Evolutionary conservation across 2,888 invertebrate genomes (phyloP).

Genomic region (Lasioglossum villosulum): DNA sequence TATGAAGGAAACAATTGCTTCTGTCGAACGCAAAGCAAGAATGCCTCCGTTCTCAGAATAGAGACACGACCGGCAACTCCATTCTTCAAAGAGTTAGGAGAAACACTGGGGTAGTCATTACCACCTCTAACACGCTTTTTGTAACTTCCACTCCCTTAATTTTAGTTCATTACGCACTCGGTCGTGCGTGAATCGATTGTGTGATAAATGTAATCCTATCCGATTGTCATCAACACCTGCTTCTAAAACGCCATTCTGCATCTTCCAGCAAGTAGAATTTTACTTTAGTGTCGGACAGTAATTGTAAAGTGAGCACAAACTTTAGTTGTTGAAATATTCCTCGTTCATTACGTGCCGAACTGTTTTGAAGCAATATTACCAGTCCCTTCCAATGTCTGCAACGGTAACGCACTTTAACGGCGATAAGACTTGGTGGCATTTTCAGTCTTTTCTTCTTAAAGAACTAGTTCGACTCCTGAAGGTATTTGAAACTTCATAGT

Average conservation of each 20-base stretch:
- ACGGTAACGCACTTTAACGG: not conserved
- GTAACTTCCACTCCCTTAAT: too few species aligned
- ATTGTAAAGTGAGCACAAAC: not conserved
- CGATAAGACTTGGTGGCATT: not conserved
- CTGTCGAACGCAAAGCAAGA: not conserved
- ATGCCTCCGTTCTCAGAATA: conserved; percentile 12
- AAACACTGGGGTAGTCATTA: conserved; percentile 28
- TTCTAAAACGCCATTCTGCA: not conserved
- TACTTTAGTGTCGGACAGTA: not conserved
- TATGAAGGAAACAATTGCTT: not conserved
- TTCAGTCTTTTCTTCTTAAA: not conserved
- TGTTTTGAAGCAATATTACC: not conserved
- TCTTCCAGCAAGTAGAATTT: not conserved
- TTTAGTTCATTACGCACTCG: not conserved
- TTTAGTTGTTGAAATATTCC: not conserved
- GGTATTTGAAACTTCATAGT: not conserved
- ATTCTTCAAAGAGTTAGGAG: conserved; percentile 26
- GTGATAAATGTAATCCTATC: not conserved
- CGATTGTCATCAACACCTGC: not conserved
- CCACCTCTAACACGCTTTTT: not conserved
- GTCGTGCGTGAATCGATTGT: not conserved
- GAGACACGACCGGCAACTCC: conserved; percentile 21
- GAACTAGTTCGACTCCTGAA: not conserved
- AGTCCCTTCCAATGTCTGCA: not conserved
- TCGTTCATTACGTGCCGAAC: not conserved